These are phyloP conservation scores for Meloe dianella DNA, from an alignment of 2,888 invertebrate genomes.

Conservation along the genomic window DNA sequence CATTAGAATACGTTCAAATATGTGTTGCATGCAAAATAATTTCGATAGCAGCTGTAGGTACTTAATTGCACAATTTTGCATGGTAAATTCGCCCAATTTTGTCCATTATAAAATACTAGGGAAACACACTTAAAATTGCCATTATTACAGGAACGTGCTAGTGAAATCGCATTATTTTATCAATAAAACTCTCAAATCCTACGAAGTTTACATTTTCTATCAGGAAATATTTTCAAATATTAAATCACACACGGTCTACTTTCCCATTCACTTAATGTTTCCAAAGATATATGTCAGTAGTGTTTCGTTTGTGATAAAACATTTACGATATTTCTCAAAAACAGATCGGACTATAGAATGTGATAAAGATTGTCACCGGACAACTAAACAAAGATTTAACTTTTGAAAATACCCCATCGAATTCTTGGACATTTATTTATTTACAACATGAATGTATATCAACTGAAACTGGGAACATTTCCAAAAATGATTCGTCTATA, in stretches of 20 bases:
- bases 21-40: conserved; percentile 35
- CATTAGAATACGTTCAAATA: conserved; percentile 21
- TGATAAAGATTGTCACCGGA: conserved; percentile 2
- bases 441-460: conserved; percentile 9
- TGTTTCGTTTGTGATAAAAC: neutral
- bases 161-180: conserved; percentile 33
- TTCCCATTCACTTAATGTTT: neutral
- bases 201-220: conserved; percentile 15
- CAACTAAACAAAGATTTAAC: conserved; percentile 5
- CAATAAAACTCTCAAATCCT: conserved; percentile 2
- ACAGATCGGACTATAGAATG: conserved; percentile 1
- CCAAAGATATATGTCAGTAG: neutral
- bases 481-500: conserved; percentile 1
- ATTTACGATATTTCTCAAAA: neutral
- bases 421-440: conserved; percentile 16
- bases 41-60: conserved; percentile 30
- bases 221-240: conserved; percentile 14
- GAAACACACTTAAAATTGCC: conserved; percentile 32
- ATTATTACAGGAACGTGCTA: neutral
- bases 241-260: neutral
- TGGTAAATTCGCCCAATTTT: conserved; percentile 30
- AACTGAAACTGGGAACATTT: conserved; percentile 3
- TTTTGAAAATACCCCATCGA: conserved; percentile 12
- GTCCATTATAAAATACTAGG: conserved; percentile 35
- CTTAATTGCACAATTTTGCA: conserved; percentile 31